Evolutionary conservation across 2,797 vertebrate genomes (phyloP).

Genomic region (Malacoraja senta): DNA sequence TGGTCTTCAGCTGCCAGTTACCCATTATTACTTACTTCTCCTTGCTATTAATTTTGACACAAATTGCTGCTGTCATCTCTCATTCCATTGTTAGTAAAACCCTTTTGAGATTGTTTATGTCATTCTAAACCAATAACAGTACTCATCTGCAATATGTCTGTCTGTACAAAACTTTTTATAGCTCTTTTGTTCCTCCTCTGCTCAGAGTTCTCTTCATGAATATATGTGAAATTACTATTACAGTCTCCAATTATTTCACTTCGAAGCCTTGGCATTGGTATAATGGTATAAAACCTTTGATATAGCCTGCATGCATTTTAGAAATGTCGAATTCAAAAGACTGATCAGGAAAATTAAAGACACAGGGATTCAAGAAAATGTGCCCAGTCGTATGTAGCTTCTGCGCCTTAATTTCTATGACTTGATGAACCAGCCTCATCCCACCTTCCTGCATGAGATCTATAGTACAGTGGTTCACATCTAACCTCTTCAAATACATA

Average conservation of each 20-base stretch:
- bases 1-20: conserved; percentile 17
- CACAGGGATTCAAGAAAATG: too few species aligned
- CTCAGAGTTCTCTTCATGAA: background rate
- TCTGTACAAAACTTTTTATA: background rate
- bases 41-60: conserved; percentile 9
- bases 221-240: background rate
- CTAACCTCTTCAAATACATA: too few species aligned
- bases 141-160: background rate
- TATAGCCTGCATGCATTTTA: too few species aligned
- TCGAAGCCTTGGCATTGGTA: background rate
- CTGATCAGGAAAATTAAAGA: too few species aligned
- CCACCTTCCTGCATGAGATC: too few species aligned
- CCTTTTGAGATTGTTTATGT: background rate
- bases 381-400: too few species aligned
- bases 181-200: background rate
- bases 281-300: background rate
- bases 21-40: background rate
- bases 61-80: conserved; percentile 6
- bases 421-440: too few species aligned
- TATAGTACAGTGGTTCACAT: too few species aligned
- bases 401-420: too few species aligned
- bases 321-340: too few species aligned
- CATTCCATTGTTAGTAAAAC: background rate
- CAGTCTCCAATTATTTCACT: background rate
- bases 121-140: background rate